Conservation (phyloP, 2,113 vertebrate species). For the Ictalurus furcatus region DNA sequence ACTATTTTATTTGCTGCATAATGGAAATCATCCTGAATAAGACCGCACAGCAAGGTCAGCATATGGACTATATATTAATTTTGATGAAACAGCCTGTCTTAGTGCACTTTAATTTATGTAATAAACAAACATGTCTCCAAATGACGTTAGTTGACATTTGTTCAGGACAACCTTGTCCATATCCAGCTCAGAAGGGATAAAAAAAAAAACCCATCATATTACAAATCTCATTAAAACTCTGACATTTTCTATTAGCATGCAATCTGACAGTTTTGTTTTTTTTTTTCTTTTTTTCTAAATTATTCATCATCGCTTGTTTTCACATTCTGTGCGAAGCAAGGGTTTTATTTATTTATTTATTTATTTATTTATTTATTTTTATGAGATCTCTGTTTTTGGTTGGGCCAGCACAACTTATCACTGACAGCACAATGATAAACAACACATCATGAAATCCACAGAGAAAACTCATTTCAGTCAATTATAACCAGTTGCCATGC, state of each 20-base stretch:
- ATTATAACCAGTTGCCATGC: constrained; percentile 62
- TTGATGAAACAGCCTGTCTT: background rate
- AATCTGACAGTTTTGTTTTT: background rate
- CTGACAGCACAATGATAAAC: constrained; percentile 53
- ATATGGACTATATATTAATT: background rate
- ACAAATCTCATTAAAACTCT: constrained; percentile 25
- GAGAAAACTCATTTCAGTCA: constrained; percentile 59
- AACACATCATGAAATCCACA: constrained; percentile 49
- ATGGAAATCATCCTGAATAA: background rate
- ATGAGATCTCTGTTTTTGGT: constrained; percentile 8
- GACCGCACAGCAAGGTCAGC: background rate
- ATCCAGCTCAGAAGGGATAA: background rate
- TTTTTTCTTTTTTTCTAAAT: background rate
- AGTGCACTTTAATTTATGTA: background rate
- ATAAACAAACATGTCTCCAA: background rate
- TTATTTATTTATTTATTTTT: background rate
- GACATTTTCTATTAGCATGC: background rate
- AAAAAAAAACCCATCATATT: background rate
- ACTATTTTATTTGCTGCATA: background rate
- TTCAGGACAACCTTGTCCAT: background rate
- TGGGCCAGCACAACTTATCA: constrained; percentile 4
- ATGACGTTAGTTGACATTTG: background rate
- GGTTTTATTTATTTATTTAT: background rate
- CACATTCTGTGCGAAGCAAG: background rate
- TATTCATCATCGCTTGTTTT: constrained; percentile 10